Conservation (phyloP, 2,888 invertebrate species). For the Aleiodes testaceus region DNA sequence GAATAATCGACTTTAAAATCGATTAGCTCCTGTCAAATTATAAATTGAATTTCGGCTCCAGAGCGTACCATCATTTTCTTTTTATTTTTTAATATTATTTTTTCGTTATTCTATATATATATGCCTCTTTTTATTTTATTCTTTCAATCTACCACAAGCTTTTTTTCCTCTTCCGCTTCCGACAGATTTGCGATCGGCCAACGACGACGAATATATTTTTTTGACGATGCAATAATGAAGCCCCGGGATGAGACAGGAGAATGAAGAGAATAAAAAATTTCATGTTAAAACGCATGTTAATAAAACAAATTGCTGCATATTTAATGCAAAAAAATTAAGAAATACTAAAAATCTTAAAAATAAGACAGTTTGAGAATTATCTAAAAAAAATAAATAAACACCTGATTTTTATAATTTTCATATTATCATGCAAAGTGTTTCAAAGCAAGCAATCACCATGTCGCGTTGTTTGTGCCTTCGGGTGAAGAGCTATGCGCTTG, state of each 20-base stretch:
- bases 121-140: slow-evolving; percentile 32
- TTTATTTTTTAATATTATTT: slow-evolving; percentile 45
- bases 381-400: slow-evolving; percentile 1
- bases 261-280: slow-evolving; percentile 25
- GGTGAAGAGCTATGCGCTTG: slow-evolving; percentile 32
- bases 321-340: no score
- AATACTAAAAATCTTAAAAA: background rate
- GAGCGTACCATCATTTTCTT: slow-evolving; percentile 52
- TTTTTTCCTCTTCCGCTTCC: slow-evolving; percentile 55
- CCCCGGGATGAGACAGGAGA: slow-evolving; percentile 47
- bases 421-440: slow-evolving; percentile 48
- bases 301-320: slow-evolving; percentile 10
- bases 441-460: slow-evolving; percentile 22
- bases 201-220: slow-evolving; percentile 50
- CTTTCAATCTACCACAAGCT: slow-evolving; percentile 44
- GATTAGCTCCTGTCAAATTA: slow-evolving; percentile 70
- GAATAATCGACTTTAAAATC: slow-evolving; percentile 71
- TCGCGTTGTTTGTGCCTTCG: slow-evolving; percentile 20
- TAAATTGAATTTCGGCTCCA: slow-evolving; percentile 69
- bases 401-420: slow-evolving; percentile 14
- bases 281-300: slow-evolving; percentile 4
- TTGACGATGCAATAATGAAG: slow-evolving; percentile 64
- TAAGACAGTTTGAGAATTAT: background rate
- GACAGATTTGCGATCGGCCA: slow-evolving; percentile 59
- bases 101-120: slow-evolving; percentile 54